These are phyloP conservation scores for Thunnus maccoyii DNA, from an alignment of 2,113 vertebrate genomes.

Conservation along the genomic window DNA sequence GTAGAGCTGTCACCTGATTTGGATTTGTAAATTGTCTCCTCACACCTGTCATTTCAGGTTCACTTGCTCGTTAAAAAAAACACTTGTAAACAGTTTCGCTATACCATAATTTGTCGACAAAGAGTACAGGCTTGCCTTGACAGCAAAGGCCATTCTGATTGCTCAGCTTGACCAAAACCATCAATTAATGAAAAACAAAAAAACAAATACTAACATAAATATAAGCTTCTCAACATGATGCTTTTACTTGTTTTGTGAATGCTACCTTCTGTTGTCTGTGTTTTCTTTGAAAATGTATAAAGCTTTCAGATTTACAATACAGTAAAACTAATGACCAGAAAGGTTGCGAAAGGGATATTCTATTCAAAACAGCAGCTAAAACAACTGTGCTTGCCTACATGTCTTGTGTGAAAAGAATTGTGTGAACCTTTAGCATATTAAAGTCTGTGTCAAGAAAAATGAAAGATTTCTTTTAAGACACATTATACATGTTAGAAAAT, in stretches of 20 bases:
- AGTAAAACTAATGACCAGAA: not conserved
- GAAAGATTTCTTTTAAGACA: too few species aligned
- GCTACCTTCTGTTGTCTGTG: not conserved
- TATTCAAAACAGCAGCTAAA: not conserved
- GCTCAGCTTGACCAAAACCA: constrained; percentile 53
- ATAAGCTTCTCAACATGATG: not conserved
- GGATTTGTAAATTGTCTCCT: constrained; percentile 68
- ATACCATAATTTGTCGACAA: constrained; percentile 65
- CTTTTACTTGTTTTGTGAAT: constrained; percentile 11
- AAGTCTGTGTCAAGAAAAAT: too few species aligned
- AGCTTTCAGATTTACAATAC: not conserved
- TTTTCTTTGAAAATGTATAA: constrained; percentile 17
- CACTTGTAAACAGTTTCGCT: constrained; percentile 57
- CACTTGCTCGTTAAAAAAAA: constrained; percentile 49
- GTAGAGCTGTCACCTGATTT: constrained; percentile 72
- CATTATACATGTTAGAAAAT: too few species aligned
- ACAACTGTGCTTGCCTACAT: not conserved
- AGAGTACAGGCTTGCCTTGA: constrained; percentile 40
- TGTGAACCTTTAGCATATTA: not conserved
- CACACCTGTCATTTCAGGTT: constrained; percentile 73
- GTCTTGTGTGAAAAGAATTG: not conserved
- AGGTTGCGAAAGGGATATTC: not conserved
- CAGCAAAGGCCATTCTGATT: constrained; percentile 28
- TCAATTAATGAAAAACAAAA: constrained; percentile 44
- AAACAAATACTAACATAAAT: constrained; percentile 33